Base-by-base conservation (phyloP, 2,797 vertebrate genomes). In the Sebastes itinus region DNA sequence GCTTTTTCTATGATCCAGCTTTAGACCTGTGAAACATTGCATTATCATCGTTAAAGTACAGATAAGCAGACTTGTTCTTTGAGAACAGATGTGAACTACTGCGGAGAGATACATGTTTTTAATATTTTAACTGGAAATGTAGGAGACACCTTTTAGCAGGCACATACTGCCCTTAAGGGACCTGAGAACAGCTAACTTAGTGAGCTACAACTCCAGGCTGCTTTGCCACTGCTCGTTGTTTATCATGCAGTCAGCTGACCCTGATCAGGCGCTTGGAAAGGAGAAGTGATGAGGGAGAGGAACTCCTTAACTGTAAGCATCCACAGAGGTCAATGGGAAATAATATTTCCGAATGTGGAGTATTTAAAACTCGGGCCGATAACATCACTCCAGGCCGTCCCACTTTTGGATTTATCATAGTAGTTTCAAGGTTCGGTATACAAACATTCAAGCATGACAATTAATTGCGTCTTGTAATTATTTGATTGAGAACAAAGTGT, bases 211-310 rank as follows among this genome's bases (percentile, higher is more conserved):
- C 91, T 95, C 69, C 72, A 89, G 92, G 92, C 92, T 92, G 88
- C 46, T 95, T 95, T 95, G 92, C 87, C 90, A 91, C 91, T 90
- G 91, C 93, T 92, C 92, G 92, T 94, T 95, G 90, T 94, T 94
- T 94, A 94, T 95, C 92, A 87, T 90, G 89, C 90, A 93, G 94
- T 96, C 95, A 95, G 95, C 95, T 96, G 95, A 96, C 94, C 90
- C 82, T 88, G 93, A 95, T 96, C 95, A 96, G 94, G 94, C 95
- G 95, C 92, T 95, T 93, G 91, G 91, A 93, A 94, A 95, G 87
- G 92, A 95, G 94, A 94, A 94, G 93, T 94, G 92, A 94, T 93
- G 93, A 92, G 88, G 88, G 88, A 92, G 88, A 93, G 86, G 90
- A 92, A 92, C 92, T 92, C 87, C 69, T 72, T 89, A 88, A 87